phyloP scores from a whole-genome alignment of 2,888 invertebrate species.

The Drosophila paranaensis region DNA sequence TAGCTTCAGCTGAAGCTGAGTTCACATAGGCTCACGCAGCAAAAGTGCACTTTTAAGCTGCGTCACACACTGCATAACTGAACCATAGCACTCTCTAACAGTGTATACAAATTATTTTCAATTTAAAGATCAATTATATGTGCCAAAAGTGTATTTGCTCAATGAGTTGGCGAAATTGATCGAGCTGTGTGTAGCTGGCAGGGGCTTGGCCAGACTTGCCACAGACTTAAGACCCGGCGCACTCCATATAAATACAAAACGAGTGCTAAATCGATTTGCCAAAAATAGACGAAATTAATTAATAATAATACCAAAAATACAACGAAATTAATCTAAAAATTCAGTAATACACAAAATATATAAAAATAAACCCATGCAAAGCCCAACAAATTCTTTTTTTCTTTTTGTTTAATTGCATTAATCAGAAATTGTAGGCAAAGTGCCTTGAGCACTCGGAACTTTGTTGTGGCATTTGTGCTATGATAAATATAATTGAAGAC shows the following conservation, averaged over 20 bases:
- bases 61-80: background rate
- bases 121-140: constrained; percentile 53
- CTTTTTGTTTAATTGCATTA: constrained; percentile 69
- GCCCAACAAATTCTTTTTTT: constrained; percentile 26
- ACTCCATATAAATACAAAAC: constrained; percentile 38
- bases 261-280: constrained; percentile 46
- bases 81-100: background rate
- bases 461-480: constrained; percentile 49
- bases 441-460: constrained; percentile 53
- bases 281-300: constrained; percentile 44
- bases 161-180: constrained; percentile 46
- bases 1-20: background rate
- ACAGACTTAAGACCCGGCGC: constrained; percentile 11
- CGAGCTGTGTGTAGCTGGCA: constrained; percentile 7
- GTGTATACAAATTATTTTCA: constrained; percentile 24
- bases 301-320: constrained; percentile 25
- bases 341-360: constrained; percentile 14
- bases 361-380: constrained; percentile 20
- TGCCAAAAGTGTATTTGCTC: constrained; percentile 36
- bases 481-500: constrained; percentile 64
- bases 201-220: constrained; percentile 48
- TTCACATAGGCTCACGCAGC: background rate
- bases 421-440: constrained; percentile 62
- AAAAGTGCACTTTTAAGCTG: background rate
- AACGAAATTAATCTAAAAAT: constrained; percentile 27